Conservation (phyloP, 2,797 vertebrate species). For the Kryptopterus vitreolus region DNA sequence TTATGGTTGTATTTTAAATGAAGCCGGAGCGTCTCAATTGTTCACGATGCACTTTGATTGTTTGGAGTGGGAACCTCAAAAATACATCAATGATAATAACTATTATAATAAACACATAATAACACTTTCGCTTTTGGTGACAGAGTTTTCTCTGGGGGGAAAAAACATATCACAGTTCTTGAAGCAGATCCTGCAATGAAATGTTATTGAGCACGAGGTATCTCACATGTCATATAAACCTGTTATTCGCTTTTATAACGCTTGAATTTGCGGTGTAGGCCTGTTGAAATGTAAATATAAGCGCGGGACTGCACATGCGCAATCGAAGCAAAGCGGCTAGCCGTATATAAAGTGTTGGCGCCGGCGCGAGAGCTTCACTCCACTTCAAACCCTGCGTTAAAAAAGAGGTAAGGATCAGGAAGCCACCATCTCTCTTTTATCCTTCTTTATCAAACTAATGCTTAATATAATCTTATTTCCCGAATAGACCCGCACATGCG, state of each 20-base stretch:
- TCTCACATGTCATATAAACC: background rate
- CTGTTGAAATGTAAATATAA: background rate
- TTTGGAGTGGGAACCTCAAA: background rate
- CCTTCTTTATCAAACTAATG: background rate
- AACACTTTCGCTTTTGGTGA: background rate
- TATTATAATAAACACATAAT: background rate
- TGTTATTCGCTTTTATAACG: background rate
- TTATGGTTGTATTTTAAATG: background rate
- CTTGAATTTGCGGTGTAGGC: background rate
- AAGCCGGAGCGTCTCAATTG: accelerated
- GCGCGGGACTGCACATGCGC: constrained; percentile 69
- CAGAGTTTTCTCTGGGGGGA: background rate
- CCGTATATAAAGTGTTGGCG: constrained; percentile 82
- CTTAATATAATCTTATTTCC: background rate
- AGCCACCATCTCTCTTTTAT: background rate
- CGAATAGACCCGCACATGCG: background rate
- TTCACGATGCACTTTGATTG: too few species aligned
- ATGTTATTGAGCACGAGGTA: background rate
- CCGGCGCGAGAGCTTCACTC: constrained; percentile 70
- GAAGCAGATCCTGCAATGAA: background rate
- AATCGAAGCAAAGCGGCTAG: constrained; percentile 56
- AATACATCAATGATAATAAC: background rate
- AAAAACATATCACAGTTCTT: background rate
- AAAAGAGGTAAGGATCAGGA: constrained; percentile 4
- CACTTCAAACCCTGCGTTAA: background rate